Evolutionary conservation across 2,888 invertebrate genomes (phyloP).

Genomic region (Nasonovia ribisnigri): DNA sequence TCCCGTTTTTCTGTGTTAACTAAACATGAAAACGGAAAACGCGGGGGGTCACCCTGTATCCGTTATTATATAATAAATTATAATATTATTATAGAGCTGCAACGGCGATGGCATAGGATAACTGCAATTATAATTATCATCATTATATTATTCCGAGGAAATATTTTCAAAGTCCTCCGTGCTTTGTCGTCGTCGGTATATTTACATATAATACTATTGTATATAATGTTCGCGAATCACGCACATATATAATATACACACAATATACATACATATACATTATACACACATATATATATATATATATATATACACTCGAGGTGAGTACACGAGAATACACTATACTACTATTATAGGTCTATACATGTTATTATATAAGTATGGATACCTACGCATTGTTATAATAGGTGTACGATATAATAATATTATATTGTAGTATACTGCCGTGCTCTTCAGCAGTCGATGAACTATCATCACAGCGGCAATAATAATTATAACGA

Average conservation of each 20-base stretch:
- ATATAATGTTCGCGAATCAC: background rate
- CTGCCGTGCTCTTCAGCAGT: conserved; percentile 23
- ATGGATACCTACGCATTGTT: conserved; percentile 26
- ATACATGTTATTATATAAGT: background rate
- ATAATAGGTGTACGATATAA: background rate
- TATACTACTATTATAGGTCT: background rate
- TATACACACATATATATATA: background rate
- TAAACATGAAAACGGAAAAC: background rate
- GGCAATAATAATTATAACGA: conserved; percentile 28
- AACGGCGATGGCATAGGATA: background rate
- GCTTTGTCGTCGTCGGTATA: background rate
- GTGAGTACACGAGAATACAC: background rate
- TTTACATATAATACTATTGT: conserved; percentile 5
- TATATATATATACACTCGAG: background rate
- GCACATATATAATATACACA: background rate
- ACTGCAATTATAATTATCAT: background rate
- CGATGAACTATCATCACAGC: conserved; percentile 39
- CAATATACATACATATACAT: background rate
- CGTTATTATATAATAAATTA: background rate
- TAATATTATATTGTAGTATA: background rate
- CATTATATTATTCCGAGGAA: background rate
- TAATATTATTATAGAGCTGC: background rate
- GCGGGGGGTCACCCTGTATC: background rate
- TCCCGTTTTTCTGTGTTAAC: background rate
- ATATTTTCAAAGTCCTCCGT: background rate